Evolutionary conservation across 2,113 vertebrate genomes (phyloP), one percentile per base, ranked within the genome.

Genomic region (Ranitomeya imitator): DNA sequence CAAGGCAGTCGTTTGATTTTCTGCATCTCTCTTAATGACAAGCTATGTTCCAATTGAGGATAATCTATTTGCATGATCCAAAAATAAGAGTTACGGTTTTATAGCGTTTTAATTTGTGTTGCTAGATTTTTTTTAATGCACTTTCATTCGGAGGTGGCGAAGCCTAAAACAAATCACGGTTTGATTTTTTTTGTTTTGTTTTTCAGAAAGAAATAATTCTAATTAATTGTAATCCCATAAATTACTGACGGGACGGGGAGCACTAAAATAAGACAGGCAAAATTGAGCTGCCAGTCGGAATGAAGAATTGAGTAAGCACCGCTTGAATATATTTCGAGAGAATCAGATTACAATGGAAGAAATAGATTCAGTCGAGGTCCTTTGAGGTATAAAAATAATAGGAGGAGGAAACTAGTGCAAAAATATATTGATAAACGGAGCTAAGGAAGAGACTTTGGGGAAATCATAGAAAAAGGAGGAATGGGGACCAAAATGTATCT

Each of bases 381-480:
- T 84, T 14, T 2, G 82, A 84, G 82, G 82, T 84, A 84, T 84
- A 84, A 84, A 71, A 84, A 84, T 55, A 67, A 84, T 84, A 84
- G 65, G 51, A 84, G 65, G 65, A 84, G 82, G 82, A 84, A 84
- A 84, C 19, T 55, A 52, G 82, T 69, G 54, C 82, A 84, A 84
- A 84, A 84, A 84, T 84, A 69, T 84, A 84, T 84, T 84, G 82
- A 84, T 84, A 84, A 84, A 84, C 63, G 63, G 82, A 84, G 82
- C 82, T 84, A 71, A 71, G 82, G 82, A 83, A 84, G 82, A 65
- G 82, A 84, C 82, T 14, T 84, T 69, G n/a, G 82, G 82, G 82
- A 84, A 84, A 84, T 84, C 82, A 84, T 26, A 69, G 45, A 67
- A 71, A 84, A 15, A 21, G 82, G 14, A 67, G 82, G 73, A 51